Evolutionary conservation across 1,140 invertebrate genomes (phyloP), one percentile per base, ranked within the genome.

Genomic region (Piezodorus guildinii): DNA sequence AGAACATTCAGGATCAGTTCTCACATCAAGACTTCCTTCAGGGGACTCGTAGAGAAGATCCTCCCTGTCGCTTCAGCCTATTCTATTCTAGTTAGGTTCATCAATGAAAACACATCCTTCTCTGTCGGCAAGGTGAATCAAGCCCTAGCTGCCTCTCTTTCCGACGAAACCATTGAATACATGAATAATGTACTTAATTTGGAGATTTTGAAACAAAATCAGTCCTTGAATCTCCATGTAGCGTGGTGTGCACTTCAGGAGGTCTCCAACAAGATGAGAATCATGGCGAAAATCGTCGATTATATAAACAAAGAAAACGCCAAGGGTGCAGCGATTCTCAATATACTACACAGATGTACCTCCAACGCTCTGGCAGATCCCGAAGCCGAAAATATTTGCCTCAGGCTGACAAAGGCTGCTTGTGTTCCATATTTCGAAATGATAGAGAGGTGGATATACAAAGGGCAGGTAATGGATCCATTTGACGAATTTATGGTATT

Each of bases 1-100:
- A 56, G 52, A 56, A 56, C 52, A 56, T 56, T 56, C 23, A 56
- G 52, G 17, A 25, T 56, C 6, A 56, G 52, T 14, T 16, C 14
- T 23, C 17, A 56, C 6, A 25, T 56, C 9, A 16, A 21, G 4
- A 3, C 15, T 16, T 23, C 52, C 10, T 56, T 56, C 4, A 56
- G 19, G 9, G 15, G 23, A 10, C 17, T 23, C 2, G 6, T 56
- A 5, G 23, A 23, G 8, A 56, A 25, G 2, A 19, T 56, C 5
- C 17, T 56, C 15, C 52, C 52, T 10, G 21, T 23, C 2, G 52
- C 52, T 15, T 56, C 52, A 2, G 52, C 17, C 9, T 56, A 23
- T 23, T 56, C 52, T 4, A 23, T 1, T 16, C 8, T 56, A 10
- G 52, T 25, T 1, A 56, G 52, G 15, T 56, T 56, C 17, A n/a